These are phyloP conservation scores for Papilio aristodemus DNA, from an alignment of 1,140 invertebrate genomes.

Conservation along the genomic window DNA sequence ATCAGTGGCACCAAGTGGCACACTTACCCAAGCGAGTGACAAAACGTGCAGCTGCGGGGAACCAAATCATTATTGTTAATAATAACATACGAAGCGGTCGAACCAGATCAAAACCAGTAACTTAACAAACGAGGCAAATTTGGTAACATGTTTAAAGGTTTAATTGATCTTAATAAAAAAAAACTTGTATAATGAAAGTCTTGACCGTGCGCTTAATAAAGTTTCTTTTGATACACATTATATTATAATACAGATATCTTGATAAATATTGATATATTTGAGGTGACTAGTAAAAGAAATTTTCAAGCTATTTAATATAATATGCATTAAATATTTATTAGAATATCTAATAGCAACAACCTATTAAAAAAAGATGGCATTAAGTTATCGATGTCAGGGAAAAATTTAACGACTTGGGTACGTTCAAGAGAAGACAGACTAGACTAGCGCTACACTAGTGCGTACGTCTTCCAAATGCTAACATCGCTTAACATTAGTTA, in stretches of 20 bases:
- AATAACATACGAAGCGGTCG: conserved; percentile 19
- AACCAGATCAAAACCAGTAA: conserved; percentile 28
- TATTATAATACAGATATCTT: background rate
- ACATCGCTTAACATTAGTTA: too few relatives aligned
- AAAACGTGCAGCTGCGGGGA: conserved; percentile 47
- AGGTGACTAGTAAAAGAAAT: background rate
- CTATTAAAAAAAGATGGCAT: too few relatives aligned
- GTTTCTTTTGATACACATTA: background rate
- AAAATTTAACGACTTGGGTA: too few relatives aligned
- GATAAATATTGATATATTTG: background rate
- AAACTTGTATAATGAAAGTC: conserved; percentile 22
- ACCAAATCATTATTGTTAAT: conserved; percentile 37
- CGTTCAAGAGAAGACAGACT: too few relatives aligned
- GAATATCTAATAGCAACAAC: too few relatives aligned
- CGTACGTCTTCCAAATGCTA: too few relatives aligned
- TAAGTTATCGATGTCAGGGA: too few relatives aligned
- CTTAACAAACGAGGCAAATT: conserved; percentile 12
- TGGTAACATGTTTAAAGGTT: conserved; percentile 3
- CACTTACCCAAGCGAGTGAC: conserved; percentile 56
- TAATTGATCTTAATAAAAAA: conserved; percentile 12
- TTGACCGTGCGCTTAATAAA: conserved; percentile 3
- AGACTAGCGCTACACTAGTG: too few relatives aligned
- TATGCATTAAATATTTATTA: too few relatives aligned
- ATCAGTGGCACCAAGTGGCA: conserved; percentile 53
- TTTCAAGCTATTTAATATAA: too few relatives aligned